Evolutionary conservation across 2,113 vertebrate genomes (phyloP), one percentile per base, ranked within the genome.

Genomic region (Glaucidium brasilianum): DNA sequence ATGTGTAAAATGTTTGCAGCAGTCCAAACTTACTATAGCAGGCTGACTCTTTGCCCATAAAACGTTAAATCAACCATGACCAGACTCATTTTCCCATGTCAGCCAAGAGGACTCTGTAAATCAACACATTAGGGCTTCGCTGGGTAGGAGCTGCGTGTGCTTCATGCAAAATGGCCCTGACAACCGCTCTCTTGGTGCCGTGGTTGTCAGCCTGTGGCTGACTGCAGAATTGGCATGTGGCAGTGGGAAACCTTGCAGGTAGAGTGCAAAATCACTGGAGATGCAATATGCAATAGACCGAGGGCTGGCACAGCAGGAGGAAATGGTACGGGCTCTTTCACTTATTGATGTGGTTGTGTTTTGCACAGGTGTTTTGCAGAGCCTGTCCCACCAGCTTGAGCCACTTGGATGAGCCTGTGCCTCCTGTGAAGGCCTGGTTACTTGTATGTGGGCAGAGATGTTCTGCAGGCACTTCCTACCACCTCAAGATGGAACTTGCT

Each of bases 1-100:
- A 94, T 45, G 69, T 81, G 77, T 71, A 91, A 75, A 91, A 87
- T 87, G 66, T 85, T 92, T 88, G 89, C 77, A 58, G 80, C n/a
- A 85, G 74, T 91, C 89, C 74, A 73, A 95, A 94, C 92, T 92
- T 97, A 69, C 94, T 91, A 64, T 79, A 90, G 74, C 45, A 73
- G 66, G 32, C 89, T 89, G 95, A 94, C 69, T 95, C 91, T 82
- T 92, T 92, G 74, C 94, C 94, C 91, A 92, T 97, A 91, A 95
- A 94, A 95, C 91, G 96, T 95, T 96, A 95, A 97, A 97, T 94
- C 97, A 97, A 95, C 91, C 92, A 62, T 97, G 96, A 96, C 95
- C 86, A 82, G 84, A 47, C 94, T 97, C 92, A 94, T 95, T 94
- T 95, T 96, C 97, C 95, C 96, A 82, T 97, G 94, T 95, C 96